Base-by-base conservation (phyloP, 64 coral and sea anemone genomes). In the Dendrophyllia cribrosa region DNA sequence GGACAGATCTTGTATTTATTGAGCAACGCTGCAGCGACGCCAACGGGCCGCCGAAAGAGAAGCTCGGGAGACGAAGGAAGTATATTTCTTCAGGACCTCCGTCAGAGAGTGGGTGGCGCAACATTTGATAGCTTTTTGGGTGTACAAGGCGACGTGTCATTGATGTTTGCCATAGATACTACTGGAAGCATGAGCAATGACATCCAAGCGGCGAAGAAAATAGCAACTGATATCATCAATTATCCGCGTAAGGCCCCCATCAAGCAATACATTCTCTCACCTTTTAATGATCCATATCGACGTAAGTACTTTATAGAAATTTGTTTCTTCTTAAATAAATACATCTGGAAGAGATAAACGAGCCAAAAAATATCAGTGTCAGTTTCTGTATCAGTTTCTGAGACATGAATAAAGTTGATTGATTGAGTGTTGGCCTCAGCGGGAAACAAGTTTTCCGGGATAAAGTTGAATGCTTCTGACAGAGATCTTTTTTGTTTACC, bases 151-250 rank as follows among this genome's bases (percentile, higher is more conserved):
- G 88, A 91, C 43, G 93, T 91, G 6, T 70, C 75, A 2, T 25
- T 90, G 4, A 91, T 91, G 89, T 91, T 91, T 91, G 89, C 67
- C n/a, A 91, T 91, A 16, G 89, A 91, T 50, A 53, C 68, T n/a
- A 91, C 89, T 6, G 89, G 77, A 15, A 91, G 89, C 43, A 91
- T 91, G 89, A n/a, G 76, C 1, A 51, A 82, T 60, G 89, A 91
- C 15, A 91, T 91, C 26, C 19, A 47, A 0, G 66, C 89, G 1
- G 76, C 77, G 12, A 91, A 82, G 21, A 78, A 53, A 19, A 91
- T 91, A 2, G 89, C 89, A 5, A 62, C 80, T 11, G 89, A 91
- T 15, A 79, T 91, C 25, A 70, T 91, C 15, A 82, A 91, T 70
- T 91, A 91, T 50, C 51, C 24, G 0, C 52, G 89, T 0, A 16